Evolutionary conservation across 1,140 invertebrate genomes (phyloP), one percentile per base, ranked within the genome.

Genomic region (Bilobella aurantiaca): DNA sequence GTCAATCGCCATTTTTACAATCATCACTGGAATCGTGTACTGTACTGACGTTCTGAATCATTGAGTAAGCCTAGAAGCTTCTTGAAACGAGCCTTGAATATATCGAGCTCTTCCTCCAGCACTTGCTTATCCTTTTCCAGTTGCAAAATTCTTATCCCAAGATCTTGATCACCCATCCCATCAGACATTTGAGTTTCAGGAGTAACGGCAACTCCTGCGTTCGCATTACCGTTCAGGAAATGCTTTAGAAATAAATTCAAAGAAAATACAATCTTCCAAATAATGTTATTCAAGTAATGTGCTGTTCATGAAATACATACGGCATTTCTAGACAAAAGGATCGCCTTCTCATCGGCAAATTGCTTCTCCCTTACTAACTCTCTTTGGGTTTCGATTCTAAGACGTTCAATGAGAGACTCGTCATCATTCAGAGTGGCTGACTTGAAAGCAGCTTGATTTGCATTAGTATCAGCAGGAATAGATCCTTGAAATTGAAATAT

Each of bases 341-440:
- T 3, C 18, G 62, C 32, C 2, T 62, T 53, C 30, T 69, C 58
- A 23, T 58, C 23, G 5, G 60, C 65, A n/a, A 61, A 53, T 46
- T 67, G 58, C 16, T 57, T 58, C 29, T 69, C 67, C 3, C 63
- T 31, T 42, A 67, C 60, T 2, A 72, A 58, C 62, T 69, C 64
- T 25, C 62, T 28, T 58, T 63, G 49, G 29, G 67, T 68, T 58
- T 72, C 63, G 18, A 59, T 32, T 28, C 70, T 29, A 16, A 65
- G 62, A 47, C 46, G 61, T 63, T 67, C 65, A 2, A 69, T 18
- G 5, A 53, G 21, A n/a, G 53, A 31, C 47, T 69, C 65, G 25
- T 69, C 49, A 16, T 23, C 49, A 42, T 42, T 42, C 3, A 23
- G 21, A n/a, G n/a, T n/a, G 12, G 25, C 67, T 18, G 46, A 23